These are phyloP conservation scores for Cacoxenus indagator DNA, from an alignment of 2,888 invertebrate genomes.

Conservation along the genomic window DNA sequence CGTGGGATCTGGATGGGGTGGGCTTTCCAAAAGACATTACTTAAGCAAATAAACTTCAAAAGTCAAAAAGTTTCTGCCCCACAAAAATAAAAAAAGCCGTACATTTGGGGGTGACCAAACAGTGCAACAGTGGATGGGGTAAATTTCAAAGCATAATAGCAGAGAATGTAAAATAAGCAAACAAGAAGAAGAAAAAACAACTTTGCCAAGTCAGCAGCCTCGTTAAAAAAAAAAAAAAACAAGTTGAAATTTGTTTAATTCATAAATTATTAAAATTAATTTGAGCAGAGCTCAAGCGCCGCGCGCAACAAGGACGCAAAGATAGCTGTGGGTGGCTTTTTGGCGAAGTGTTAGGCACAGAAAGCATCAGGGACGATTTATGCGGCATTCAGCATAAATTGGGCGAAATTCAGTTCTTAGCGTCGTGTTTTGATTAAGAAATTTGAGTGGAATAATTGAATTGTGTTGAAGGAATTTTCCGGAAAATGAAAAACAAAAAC, in stretches of 20 bases:
- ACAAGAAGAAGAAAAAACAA: slow-evolving; percentile 1
- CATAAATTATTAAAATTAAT: slow-evolving; percentile 24
- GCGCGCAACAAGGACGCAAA: neutral
- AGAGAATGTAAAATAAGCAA: neutral
- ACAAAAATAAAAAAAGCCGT: neutral
- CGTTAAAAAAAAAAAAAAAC: neutral
- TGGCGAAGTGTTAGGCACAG: neutral
- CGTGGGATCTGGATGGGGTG: neutral
- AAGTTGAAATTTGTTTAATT: slow-evolving; percentile 18
- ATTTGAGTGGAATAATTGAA: slow-evolving; percentile 11
- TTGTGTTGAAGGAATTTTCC: neutral
- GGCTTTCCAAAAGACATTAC: slow-evolving; percentile 4
- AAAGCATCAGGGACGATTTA: slow-evolving; percentile 17
- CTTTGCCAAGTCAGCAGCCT: neutral
- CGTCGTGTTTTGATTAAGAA: neutral
- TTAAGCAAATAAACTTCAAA: slow-evolving; percentile 18
- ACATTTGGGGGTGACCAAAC: neutral
- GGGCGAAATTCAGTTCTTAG: neutral
- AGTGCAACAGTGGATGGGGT: neutral
- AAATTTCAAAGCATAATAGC: neutral
- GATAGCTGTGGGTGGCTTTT: neutral
- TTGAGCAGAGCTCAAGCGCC: neutral
- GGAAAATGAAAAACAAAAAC: neutral
- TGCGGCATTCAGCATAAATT: neutral
- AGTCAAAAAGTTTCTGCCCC: slow-evolving; percentile 18